Evolutionary conservation across 1,140 invertebrate genomes (phyloP).

Genomic region (Hyposmocoma kahamanoa): DNA sequence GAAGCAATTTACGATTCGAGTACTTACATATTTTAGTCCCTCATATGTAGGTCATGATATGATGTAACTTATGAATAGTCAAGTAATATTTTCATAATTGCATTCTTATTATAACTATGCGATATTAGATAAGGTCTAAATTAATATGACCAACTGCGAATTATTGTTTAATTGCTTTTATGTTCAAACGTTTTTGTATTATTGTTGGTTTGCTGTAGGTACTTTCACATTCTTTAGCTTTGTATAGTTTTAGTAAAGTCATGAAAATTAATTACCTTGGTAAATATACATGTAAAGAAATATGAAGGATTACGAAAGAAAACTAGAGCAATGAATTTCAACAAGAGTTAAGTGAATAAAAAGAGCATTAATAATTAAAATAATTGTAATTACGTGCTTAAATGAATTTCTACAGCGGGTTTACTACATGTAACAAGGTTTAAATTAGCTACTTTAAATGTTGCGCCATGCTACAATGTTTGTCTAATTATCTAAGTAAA

Average conservation of each 20-base stretch:
- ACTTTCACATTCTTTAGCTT: not conserved
- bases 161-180: not conserved
- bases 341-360: no score
- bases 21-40: constrained; percentile 17
- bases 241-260: not conserved
- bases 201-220: not conserved
- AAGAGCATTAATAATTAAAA: no score
- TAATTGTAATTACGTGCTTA: no score
- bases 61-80: constrained; percentile 39
- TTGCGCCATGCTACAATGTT: no score
- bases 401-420: no score
- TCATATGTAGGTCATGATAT: constrained; percentile 28
- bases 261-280: not conserved
- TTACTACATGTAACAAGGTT: no score
- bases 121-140: constrained; percentile 19
- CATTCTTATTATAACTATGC: constrained; percentile 21
- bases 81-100: constrained; percentile 35
- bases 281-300: no score
- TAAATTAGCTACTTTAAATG: no score
- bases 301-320: no score
- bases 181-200: not conserved
- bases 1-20: constrained; percentile 28
- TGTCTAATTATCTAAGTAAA: not conserved
- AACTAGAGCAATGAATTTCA: no score
- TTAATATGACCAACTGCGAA: not conserved